Evolutionary conservation across 2,888 invertebrate genomes (phyloP).

Genomic region (Leucoptera coffeella): DNA sequence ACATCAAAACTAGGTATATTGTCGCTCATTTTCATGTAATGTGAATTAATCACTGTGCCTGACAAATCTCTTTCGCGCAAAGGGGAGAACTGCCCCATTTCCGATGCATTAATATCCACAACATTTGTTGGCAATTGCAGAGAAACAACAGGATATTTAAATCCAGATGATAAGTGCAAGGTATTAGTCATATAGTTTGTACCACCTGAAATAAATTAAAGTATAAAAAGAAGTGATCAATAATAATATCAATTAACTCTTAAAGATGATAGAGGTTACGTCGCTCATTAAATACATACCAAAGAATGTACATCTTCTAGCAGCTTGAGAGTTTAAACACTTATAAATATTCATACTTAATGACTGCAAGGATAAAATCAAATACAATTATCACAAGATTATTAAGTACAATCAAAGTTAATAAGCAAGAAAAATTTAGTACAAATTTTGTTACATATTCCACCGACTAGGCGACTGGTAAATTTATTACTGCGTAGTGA

Average conservation of each 20-base stretch:
- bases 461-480: too few species aligned
- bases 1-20: slow-evolving; percentile 20
- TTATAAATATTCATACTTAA: too few species aligned
- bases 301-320: slow-evolving; percentile 2
- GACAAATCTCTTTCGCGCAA: slow-evolving; percentile 58
- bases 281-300: slow-evolving; percentile 1
- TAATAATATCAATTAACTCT: too few species aligned
- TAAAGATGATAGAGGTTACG: too few species aligned
- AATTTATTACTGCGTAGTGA: too few species aligned
- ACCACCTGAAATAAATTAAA: slow-evolving; percentile 11
- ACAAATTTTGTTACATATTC: too few species aligned
- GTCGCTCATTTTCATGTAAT: slow-evolving; percentile 18
- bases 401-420: too few species aligned
- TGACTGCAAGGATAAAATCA: too few species aligned
- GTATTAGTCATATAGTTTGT: slow-evolving; percentile 17
- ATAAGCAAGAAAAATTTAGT: too few species aligned
- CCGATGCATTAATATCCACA: slow-evolving; percentile 57
- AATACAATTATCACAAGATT: too few species aligned
- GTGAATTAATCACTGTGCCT: slow-evolving; percentile 51
- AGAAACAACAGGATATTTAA: slow-evolving; percentile 46
- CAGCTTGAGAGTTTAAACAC: too few species aligned
- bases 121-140: slow-evolving; percentile 58
- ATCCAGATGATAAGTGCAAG: slow-evolving; percentile 35
- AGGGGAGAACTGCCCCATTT: slow-evolving; percentile 60
- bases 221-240: too few species aligned